Conservation (phyloP, 2,113 vertebrate species). For the Cryptotis parvus region DNA sequence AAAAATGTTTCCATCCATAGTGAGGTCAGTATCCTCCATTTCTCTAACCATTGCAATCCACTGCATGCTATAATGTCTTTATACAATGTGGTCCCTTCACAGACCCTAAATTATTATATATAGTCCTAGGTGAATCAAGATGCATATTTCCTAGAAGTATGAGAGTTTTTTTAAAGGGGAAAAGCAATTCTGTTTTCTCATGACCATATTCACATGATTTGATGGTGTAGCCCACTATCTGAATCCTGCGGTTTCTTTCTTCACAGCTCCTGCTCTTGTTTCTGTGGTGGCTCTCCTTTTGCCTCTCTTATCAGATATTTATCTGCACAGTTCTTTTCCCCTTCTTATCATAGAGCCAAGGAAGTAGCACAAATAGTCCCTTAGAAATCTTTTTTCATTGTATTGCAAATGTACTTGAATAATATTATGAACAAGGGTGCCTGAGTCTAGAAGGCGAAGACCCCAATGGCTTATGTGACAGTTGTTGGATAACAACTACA, state of each 20-base stretch:
- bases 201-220: not conserved
- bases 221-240: not conserved
- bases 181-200: not conserved
- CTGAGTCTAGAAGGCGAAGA: not conserved
- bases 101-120: not conserved
- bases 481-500: not conserved
- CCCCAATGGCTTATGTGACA: not conserved
- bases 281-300: slow-evolving; percentile 34
- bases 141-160: not conserved
- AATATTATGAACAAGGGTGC: not conserved
- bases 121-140: not conserved
- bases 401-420: not conserved
- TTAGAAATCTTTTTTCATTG: not conserved
- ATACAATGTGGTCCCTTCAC: not conserved
- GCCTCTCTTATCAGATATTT: slow-evolving; percentile 1
- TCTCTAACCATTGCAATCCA: not conserved
- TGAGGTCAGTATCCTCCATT: not conserved
- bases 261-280: not conserved
- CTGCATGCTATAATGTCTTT: not conserved
- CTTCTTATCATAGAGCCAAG: not conserved
- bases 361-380: not conserved
- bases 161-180: not conserved
- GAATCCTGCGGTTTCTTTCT: not conserved
- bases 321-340: slow-evolving; percentile 25
- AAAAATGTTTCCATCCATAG: not conserved